These are phyloP conservation scores for Motacilla tschutschensis DNA, from an alignment of 2,113 vertebrate species.

Conservation along the genomic window DNA sequence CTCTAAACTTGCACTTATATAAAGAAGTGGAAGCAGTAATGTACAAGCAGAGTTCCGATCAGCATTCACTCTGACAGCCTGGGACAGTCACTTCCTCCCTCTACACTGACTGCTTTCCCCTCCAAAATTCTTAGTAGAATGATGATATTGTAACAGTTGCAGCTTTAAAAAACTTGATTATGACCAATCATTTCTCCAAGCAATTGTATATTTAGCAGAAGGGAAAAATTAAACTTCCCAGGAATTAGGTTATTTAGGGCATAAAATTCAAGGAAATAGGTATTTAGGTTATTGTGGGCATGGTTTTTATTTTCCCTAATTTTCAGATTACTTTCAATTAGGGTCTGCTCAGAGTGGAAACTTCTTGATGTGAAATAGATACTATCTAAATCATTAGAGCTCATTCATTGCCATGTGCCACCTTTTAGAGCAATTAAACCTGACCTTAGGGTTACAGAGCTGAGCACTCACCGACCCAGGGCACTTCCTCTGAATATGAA, in stretches of 20 bases:
- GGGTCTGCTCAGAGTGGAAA: constrained; percentile 75
- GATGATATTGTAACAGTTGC: constrained; percentile 66
- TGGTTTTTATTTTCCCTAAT: constrained; percentile 86
- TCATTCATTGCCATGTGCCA: constrained; percentile 87
- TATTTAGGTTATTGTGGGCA: constrained; percentile 77
- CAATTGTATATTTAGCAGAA: constrained; percentile 65
- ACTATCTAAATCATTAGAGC: constrained; percentile 96
- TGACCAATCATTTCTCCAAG: constrained; percentile 61
- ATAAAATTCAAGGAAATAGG: constrained; percentile 78
- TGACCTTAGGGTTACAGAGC: constrained; percentile 84
- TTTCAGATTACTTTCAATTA: constrained; percentile 87
- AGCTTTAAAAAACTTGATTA: constrained; percentile 49
- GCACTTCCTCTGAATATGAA: constrained; percentile 88
- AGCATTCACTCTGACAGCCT: not conserved
- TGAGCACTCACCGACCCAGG: constrained; percentile 83
- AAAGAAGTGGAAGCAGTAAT: not conserved
- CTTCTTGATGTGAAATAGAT: constrained; percentile 93
- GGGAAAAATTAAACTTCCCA: constrained; percentile 69
- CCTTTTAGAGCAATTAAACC: constrained; percentile 86
- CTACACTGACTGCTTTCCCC: not conserved
- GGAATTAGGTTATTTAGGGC: constrained; percentile 72
- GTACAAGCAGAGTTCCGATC: not conserved
- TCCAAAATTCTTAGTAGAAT: constrained; percentile 26
- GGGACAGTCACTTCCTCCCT: not conserved
- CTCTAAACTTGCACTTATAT: not conserved